Evolutionary conservation across 2,113 vertebrate genomes (phyloP).

Genomic region (Motacilla alba): DNA sequence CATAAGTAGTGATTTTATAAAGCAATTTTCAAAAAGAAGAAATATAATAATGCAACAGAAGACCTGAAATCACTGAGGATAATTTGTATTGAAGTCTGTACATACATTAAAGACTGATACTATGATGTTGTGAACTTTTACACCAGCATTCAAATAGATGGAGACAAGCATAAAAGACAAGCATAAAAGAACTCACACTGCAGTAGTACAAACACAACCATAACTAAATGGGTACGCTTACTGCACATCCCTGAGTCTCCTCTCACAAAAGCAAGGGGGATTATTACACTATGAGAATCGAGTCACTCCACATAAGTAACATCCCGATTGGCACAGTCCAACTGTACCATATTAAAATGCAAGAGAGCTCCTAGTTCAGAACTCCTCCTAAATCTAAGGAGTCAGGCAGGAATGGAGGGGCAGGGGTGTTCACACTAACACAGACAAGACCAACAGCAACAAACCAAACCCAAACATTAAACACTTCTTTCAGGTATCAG

Average conservation of each 20-base stretch:
- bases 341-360: neutral
- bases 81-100: neutral
- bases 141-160: neutral
- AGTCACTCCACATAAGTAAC: neutral
- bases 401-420: neutral
- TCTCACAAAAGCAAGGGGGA: neutral
- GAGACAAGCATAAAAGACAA: neutral
- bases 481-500: neutral
- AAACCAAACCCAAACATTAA: neutral
- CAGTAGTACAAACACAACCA: neutral
- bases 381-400: neutral
- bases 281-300: neutral
- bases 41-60: neutral
- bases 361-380: neutral
- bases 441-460: neutral
- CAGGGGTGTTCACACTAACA: fast-evolving
- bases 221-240: neutral
- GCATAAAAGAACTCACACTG: neutral
- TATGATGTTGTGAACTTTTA: neutral
- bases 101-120: neutral
- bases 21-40: neutral
- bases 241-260: neutral
- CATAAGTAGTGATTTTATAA: neutral
- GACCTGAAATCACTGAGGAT: neutral
- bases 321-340: neutral